Conservation (phyloP, 2,888 invertebrate genomes). For the Trypoxylon attenuatum region DNA sequence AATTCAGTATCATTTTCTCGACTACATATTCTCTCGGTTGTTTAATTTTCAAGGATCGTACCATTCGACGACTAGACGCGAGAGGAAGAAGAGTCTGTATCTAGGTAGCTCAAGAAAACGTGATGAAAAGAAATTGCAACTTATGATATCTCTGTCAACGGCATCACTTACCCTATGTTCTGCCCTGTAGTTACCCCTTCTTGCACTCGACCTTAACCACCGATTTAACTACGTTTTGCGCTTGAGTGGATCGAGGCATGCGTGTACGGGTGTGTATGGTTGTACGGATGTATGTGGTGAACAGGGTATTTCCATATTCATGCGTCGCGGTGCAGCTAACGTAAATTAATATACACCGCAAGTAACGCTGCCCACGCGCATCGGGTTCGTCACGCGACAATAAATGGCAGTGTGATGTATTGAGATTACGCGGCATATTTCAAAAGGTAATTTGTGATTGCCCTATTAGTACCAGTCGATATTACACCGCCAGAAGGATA, state of each 20-base stretch:
- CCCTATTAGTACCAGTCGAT: too few species aligned
- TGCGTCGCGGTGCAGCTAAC: slow-evolving; percentile 14
- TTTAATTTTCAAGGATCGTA: not conserved
- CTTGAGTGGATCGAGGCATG: not conserved
- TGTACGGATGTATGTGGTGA: too few species aligned
- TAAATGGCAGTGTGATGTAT: not conserved
- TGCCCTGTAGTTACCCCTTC: not conserved
- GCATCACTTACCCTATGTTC: slow-evolving; percentile 13
- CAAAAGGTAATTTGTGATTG: not conserved
- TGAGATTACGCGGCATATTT: not conserved
- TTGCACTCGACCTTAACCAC: slow-evolving; percentile 2
- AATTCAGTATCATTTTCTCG: not conserved
- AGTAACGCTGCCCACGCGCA: slow-evolving; percentile 34
- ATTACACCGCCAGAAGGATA: not conserved
- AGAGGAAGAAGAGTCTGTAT: not conserved
- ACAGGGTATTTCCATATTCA: slow-evolving; percentile 49
- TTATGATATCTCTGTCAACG: slow-evolving; percentile 45
- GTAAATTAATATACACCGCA: slow-evolving; percentile 40
- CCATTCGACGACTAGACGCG: not conserved
- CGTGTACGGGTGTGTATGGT: not conserved
- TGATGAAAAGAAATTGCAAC: not conserved
- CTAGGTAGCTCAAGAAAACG: not conserved
- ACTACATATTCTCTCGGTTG: not conserved
- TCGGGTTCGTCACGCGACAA: slow-evolving; percentile 27
- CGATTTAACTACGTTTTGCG: not conserved